These are phyloP conservation scores for Lamellibrachia columna DNA, from an alignment of 2,888 invertebrate species.

Conservation along the genomic window DNA sequence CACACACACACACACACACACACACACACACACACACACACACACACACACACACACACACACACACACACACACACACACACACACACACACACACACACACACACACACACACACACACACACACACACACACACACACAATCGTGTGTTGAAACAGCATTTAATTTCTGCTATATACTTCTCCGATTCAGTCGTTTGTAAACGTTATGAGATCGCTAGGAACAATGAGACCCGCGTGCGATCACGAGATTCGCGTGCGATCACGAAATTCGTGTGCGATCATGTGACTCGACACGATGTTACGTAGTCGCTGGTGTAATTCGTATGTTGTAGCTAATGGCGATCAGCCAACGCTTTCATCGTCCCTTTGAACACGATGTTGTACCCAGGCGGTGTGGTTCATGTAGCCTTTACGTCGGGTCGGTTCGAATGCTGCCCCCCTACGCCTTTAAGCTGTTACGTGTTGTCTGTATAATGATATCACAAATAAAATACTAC, in stretches of 20 bases:
- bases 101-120: background rate
- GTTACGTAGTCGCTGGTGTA: background rate
- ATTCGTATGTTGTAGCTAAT: background rate
- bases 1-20: background rate
- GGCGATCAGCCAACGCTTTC: too few relatives aligned
- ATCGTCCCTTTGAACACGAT: background rate
- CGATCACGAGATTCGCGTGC: background rate
- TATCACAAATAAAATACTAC: background rate
- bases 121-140: background rate
- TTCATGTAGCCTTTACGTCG: background rate
- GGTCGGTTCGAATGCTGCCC: background rate
- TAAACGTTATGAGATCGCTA: background rate
- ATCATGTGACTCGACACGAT: background rate
- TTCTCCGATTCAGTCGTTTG: background rate
- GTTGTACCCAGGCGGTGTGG: background rate
- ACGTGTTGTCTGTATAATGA: background rate
- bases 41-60: background rate
- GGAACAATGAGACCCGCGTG: background rate
- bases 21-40: background rate
- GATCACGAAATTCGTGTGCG: background rate
- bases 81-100: background rate
- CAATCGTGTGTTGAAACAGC: background rate
- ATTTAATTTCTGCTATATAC: slow-evolving; percentile 3
- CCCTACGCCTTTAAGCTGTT: background rate
- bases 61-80: background rate